Percentiles rank a stretch among this genome's conserved stretches.
phyloP scores from a whole-genome alignment of 2,113 vertebrate species.

The Monopterus albus region DNA sequence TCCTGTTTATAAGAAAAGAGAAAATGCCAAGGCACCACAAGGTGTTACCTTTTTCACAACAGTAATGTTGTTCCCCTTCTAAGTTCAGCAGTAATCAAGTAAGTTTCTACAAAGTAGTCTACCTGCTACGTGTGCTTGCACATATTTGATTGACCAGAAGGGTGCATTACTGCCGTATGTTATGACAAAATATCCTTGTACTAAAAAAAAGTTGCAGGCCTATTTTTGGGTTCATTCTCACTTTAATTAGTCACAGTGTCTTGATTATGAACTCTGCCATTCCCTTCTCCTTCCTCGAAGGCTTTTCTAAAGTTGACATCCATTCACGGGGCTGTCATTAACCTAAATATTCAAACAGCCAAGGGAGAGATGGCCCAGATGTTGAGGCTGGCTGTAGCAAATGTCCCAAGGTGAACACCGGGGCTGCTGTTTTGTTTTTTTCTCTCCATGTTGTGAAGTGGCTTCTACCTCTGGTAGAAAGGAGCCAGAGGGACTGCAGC shows the following conservation, averaged over 20 bases:
- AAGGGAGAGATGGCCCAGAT: slow-evolving; percentile 43
- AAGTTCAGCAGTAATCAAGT: too few relatives aligned
- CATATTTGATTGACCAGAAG: too few relatives aligned
- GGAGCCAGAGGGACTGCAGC: neutral
- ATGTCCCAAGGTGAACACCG: slow-evolving; percentile 18
- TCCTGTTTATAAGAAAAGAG: too few relatives aligned
- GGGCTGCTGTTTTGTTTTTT: neutral
- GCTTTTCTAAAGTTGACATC: slow-evolving; percentile 38
- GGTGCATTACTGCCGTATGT: neutral
- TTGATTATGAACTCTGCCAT: slow-evolving; percentile 47
- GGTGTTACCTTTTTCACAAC: too few relatives aligned
- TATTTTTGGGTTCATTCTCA: slow-evolving; percentile 44
- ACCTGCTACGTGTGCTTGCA: too few relatives aligned
- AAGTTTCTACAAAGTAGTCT: too few relatives aligned
- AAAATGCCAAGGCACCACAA: too few relatives aligned
- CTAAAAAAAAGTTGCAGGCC: slow-evolving; percentile 33
- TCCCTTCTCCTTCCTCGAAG: slow-evolving; percentile 36
- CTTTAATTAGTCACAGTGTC: slow-evolving; percentile 54
- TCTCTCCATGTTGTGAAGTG: neutral
- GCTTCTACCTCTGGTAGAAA: neutral
- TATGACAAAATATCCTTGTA: neutral
- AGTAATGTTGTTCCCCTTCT: too few relatives aligned
- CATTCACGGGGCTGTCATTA: slow-evolving; percentile 47
- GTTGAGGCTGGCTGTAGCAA: slow-evolving; percentile 26
- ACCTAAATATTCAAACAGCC: slow-evolving; percentile 49